Base-by-base conservation (phyloP, 2,113 vertebrate genomes). In the Siniperca chuatsi region DNA sequence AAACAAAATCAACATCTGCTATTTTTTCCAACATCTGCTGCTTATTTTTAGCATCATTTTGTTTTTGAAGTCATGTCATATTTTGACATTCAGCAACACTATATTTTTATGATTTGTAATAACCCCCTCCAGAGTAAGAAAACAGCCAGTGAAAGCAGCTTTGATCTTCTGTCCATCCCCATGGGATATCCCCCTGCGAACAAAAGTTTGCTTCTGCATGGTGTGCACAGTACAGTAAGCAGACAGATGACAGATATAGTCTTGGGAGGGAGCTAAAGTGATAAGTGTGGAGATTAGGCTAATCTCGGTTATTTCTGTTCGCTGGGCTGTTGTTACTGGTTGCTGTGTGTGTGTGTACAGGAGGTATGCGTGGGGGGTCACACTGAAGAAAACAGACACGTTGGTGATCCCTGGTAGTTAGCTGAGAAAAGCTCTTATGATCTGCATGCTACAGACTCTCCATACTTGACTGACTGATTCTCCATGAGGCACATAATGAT, bases 301-400 rank as follows among this genome's bases (percentile, higher is more conserved):
- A 96, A 97, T 97, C 96, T 94, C 77, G 76, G 90, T 95, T 97
- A 96, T 96, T 96, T 96, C 69, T 81, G 90, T 94, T 61, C 89
- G 87, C 60, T 60, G 84, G 76, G 4, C 80, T 91, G 81, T 78
- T 85, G 83, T 42, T 85, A 61, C 66, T 58, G 68, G 84, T 83
- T 74, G 72, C 76, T 80, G 54, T 72, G 71, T 78, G 46, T 66
- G 79, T 61, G 62, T 64, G 37, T 71, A 35, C 57, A 23, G 37
- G 40, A 54, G 55, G 65, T 71, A 29, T 73, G 78, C 62, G 25
- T 10, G 67, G 0, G 12, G 21, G 35, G 42, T 69, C 48, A 21
- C 66, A 11, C 25, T 25, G 72, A 58, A 66, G 60, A 33, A 52
- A 40, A 3, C 37, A 12, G 25, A 42, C 33, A 13, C 46, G 0